These are phyloP conservation scores for Reticulitermes lucifugus DNA, from an alignment of 2,888 invertebrate genomes.

Conservation along the genomic window DNA sequence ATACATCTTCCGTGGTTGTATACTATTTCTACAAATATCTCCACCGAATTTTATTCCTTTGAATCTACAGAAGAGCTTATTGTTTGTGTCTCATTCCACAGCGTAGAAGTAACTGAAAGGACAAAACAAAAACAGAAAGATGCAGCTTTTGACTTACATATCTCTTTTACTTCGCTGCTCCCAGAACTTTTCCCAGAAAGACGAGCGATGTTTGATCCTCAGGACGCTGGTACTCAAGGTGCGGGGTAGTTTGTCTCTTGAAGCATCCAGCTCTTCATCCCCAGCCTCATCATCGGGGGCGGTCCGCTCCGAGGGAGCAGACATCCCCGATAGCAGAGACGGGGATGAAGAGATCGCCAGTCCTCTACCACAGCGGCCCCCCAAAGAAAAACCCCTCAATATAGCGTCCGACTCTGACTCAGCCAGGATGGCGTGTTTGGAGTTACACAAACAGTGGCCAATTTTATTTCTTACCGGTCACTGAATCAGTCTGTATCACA, in stretches of 20 bases:
- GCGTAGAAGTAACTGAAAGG: too few relatives aligned
- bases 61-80: background rate
- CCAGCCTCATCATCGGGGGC: constrained; percentile 31
- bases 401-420: constrained; percentile 3
- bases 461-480: background rate
- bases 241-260: constrained; percentile 69
- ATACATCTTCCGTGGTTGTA: too few relatives aligned
- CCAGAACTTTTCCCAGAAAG: constrained; percentile 90
- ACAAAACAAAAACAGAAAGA: background rate
- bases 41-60: too few relatives aligned
- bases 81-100: background rate
- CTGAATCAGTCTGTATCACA: background rate
- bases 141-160: constrained; percentile 70
- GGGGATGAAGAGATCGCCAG: constrained; percentile 53
- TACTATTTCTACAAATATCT: too few relatives aligned
- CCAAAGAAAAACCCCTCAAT: constrained; percentile 23
- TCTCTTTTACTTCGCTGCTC: constrained; percentile 75
- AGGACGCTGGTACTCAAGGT: constrained; percentile 85
- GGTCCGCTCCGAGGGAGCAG: constrained; percentile 47
- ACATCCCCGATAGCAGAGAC: constrained; percentile 53
- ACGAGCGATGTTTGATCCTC: constrained; percentile 79
- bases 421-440: background rate
- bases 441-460: background rate
- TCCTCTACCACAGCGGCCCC: constrained; percentile 45
- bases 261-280: background rate